Percentiles rank a stretch among this genome's conserved stretches.
phyloP scores from a whole-genome alignment of 2,888 invertebrate species.

The Trichogramma evanescens region DNA sequence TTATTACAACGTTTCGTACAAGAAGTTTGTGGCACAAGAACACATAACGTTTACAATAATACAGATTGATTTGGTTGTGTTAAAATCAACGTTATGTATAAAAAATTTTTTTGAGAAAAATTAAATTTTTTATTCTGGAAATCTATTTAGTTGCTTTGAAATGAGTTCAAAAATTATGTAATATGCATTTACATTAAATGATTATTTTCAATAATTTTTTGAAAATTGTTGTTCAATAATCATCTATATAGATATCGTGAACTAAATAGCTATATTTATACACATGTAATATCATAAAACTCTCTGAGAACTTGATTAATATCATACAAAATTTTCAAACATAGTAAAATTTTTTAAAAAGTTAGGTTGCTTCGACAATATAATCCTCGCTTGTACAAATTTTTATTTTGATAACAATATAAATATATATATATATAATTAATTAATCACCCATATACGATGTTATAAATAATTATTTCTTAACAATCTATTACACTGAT shows the following conservation, averaged over 20 bases:
- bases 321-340: neutral
- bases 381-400: conserved; percentile 31
- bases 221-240: conserved; percentile 7
- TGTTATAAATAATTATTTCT: conserved; percentile 31
- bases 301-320: conserved; percentile 7
- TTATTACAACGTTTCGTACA: conserved; percentile 27
- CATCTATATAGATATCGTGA: conserved; percentile 6
- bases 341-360: conserved; percentile 10
- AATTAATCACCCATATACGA: conserved; percentile 28
- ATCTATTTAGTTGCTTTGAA: conserved; percentile 1
- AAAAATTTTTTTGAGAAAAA: conserved; percentile 12
- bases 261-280: conserved; percentile 7
- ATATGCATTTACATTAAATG: conserved; percentile 10
- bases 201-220: neutral
- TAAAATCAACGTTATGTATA: conserved; percentile 20
- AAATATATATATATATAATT: conserved; percentile 15
- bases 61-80: conserved; percentile 20
- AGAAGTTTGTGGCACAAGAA: conserved; percentile 32
- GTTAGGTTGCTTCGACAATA: conserved; percentile 29
- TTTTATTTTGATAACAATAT: conserved; percentile 37
- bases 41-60: conserved; percentile 19
- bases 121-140: neutral
- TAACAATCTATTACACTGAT: conserved; percentile 41
- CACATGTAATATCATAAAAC: conserved; percentile 10
- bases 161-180: neutral